phyloP scores from a whole-genome alignment of 2,888 invertebrate genomes.

The Oscheius sp. region DNA sequence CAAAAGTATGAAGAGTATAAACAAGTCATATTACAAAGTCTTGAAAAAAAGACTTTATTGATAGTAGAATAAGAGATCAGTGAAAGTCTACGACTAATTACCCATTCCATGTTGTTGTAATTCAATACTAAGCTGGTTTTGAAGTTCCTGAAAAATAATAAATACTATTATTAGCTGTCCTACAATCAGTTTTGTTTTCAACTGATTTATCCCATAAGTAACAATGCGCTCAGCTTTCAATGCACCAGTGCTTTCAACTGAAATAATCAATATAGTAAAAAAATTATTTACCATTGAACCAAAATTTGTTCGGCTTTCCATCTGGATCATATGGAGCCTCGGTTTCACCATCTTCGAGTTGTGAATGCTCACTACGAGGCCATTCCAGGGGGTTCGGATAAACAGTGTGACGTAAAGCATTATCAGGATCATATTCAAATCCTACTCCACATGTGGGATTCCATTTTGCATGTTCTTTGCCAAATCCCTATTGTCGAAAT shows the following conservation, averaged over 20 bases:
- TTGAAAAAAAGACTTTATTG: too few relatives aligned
- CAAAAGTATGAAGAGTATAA: neutral
- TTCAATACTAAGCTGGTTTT: constrained; percentile 23
- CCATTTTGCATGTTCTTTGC: constrained; percentile 99
- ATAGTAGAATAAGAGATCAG: neutral
- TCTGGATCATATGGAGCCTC: constrained; percentile 93
- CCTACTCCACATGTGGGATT: constrained; percentile 97
- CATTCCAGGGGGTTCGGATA: constrained; percentile 66
- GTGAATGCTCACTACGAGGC: constrained; percentile 93
- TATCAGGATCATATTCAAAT: constrained; percentile 99
- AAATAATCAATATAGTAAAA: neutral
- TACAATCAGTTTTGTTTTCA: constrained; percentile 91
- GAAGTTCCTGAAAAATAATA: constrained; percentile 17
- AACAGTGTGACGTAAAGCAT: constrained; percentile 89
- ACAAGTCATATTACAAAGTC: too few relatives aligned
- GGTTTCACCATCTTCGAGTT: constrained; percentile 73
- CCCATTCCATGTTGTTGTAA: constrained; percentile 15
- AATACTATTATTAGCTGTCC: too few relatives aligned
- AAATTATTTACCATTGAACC: constrained; percentile 73
- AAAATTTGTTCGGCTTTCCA: constrained; percentile 95
- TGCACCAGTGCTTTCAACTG: constrained; percentile 91
- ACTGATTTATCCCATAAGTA: constrained; percentile 87
- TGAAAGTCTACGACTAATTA: neutral
- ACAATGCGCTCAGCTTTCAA: constrained; percentile 96
- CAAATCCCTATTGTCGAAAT: constrained; percentile 76